Evolutionary conservation across 2,113 vertebrate genomes (phyloP).

Genomic region (Willisornis vidua): DNA sequence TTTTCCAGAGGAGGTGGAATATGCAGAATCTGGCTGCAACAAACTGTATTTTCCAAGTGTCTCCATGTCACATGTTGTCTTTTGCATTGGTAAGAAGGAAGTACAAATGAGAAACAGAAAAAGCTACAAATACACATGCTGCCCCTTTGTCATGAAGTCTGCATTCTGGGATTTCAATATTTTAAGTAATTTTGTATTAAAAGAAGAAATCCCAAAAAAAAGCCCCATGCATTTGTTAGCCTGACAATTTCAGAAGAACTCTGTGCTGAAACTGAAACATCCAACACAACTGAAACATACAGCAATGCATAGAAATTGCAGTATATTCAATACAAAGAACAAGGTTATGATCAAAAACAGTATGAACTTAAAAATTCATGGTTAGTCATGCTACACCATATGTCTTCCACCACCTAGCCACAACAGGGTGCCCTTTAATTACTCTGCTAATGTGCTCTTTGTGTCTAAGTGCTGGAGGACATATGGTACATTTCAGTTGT

Average conservation of each 20-base stretch:
- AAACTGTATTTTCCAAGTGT: background rate
- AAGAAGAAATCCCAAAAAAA: background rate
- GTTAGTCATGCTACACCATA: constrained; percentile 47
- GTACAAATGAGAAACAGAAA: background rate
- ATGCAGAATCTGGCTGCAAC: background rate
- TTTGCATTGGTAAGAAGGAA: background rate
- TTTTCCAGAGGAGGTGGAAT: background rate
- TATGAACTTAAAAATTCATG: constrained; percentile 46
- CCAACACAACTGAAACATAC: background rate
- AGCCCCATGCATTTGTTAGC: background rate
- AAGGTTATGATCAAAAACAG: background rate
- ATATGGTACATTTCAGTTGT: constrained; percentile 51
- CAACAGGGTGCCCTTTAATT: constrained; percentile 68
- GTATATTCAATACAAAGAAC: background rate
- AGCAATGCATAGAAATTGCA: background rate
- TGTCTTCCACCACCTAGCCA: constrained; percentile 58
- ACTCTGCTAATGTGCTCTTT: constrained; percentile 54
- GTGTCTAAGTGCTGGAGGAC: constrained; percentile 45
- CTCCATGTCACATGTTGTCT: background rate
- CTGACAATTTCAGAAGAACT: background rate
- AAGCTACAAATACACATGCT: background rate
- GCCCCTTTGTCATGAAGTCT: background rate
- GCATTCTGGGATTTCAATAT: background rate
- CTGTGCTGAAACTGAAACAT: background rate
- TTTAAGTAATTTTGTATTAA: background rate